Percentiles rank a stretch among this genome's conserved stretches.
These are phyloP conservation scores for Pelusios castaneus DNA, from an alignment of 2,113 vertebrate genomes.

Conservation along the genomic window DNA sequence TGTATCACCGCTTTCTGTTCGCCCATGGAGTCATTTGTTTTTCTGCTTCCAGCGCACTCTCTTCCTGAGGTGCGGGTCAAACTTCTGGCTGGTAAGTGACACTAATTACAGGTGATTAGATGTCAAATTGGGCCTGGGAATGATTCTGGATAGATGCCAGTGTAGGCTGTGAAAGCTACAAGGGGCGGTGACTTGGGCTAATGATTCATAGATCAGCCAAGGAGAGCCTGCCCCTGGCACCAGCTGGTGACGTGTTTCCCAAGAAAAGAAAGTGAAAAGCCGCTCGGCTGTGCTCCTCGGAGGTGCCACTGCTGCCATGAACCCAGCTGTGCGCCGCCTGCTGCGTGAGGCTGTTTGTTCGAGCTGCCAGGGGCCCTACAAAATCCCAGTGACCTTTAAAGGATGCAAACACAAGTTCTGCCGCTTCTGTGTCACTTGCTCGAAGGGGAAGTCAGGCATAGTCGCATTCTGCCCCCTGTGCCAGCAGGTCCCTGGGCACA, in stretches of 20 bases:
- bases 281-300: not conserved
- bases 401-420: conserved; percentile 71
- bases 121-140: not conserved
- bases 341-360: conserved; percentile 65
- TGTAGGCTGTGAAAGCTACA: not conserved
- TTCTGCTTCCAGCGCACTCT: not conserved
- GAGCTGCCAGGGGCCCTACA: conserved; percentile 71
- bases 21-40: not conserved
- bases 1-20: not conserved
- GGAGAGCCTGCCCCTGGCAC: not conserved
- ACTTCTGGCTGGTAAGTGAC: no score
- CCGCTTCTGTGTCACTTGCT: conserved; percentile 63
- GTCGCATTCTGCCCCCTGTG: conserved; percentile 65
- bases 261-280: not conserved
- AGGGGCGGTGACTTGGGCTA: not conserved
- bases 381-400: conserved; percentile 66
- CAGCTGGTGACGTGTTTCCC: not conserved
- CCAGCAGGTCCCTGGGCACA: conserved; percentile 45
- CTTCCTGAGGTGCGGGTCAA: not conserved
- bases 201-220: not conserved
- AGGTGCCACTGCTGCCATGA: conserved; percentile 56
- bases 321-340: conserved; percentile 13
- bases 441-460: conserved; percentile 57
- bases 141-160: not conserved
- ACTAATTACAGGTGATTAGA: not conserved